These are phyloP conservation scores for Dicycla oo DNA, from an alignment of 2,888 invertebrate species.

Conservation along the genomic window DNA sequence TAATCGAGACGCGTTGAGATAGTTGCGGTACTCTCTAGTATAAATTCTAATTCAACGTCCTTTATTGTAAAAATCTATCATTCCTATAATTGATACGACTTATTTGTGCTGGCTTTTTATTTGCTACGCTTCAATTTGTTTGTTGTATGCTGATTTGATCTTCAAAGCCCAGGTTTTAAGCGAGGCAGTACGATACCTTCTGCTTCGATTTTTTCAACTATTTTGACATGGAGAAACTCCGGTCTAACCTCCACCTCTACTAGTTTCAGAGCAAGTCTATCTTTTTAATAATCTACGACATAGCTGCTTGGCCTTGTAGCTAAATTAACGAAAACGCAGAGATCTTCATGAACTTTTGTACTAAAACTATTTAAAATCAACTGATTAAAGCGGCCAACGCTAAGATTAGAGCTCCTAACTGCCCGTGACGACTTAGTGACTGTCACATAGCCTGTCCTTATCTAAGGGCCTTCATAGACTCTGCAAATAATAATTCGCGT, in stretches of 20 bases:
- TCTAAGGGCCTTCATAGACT: conserved; percentile 7
- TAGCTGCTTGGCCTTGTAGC: background rate
- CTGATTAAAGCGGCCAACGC: conserved; percentile 13
- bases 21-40: background rate
- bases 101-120: background rate
- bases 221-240: background rate
- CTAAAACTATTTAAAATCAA: conserved; percentile 4
- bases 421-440: conserved; percentile 7
- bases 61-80: background rate
- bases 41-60: background rate
- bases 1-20: conserved; percentile 1
- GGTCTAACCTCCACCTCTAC: background rate
- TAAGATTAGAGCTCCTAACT: conserved; percentile 6
- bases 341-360: background rate
- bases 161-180: background rate
- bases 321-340: background rate
- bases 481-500: background rate
- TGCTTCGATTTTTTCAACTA: background rate
- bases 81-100: background rate
- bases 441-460: conserved; percentile 17
- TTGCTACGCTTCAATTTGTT: background rate
- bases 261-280: background rate
- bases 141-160: conserved; percentile 23
- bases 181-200: too few relatives aligned
- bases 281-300: background rate